A percentile compares a stretch with the other conserved stretches of the same genome.
Evolutionary conservation across 2,888 invertebrate genomes (phyloP).

Genomic region (Drosophila nigritarsus): DNA sequence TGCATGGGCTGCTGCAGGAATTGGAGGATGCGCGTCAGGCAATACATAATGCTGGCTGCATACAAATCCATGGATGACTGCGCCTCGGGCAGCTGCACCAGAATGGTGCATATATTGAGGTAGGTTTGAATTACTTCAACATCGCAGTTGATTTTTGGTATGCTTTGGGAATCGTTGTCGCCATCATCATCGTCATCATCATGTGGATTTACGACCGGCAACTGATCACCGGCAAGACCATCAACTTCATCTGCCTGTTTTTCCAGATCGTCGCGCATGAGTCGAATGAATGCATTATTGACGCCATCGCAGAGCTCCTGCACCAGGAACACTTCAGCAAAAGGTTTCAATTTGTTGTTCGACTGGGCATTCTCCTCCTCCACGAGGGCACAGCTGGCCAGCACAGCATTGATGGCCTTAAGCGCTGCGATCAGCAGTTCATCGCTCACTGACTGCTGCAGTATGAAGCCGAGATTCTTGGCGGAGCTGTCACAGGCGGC

Average conservation of each 20-base stretch:
- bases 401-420: conserved; percentile 87
- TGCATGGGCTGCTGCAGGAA: conserved; percentile 80
- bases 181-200: conserved; percentile 46
- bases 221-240: conserved; percentile 27
- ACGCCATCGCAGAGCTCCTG: conserved; percentile 80
- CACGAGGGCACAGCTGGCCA: conserved; percentile 84
- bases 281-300: conserved; percentile 82
- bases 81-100: conserved; percentile 83
- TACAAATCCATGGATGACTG: conserved; percentile 70
- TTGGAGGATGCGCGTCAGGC: conserved; percentile 80
- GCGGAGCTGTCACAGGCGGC: conserved; percentile 86
- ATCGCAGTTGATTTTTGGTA: conserved; percentile 64
- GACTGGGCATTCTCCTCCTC: conserved; percentile 68
- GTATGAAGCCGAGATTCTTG: conserved; percentile 89
- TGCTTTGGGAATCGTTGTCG: conserved; percentile 25
- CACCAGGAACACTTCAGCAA: conserved; percentile 81
- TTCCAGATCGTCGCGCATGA: conserved; percentile 69
- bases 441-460: conserved; percentile 90
- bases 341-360: conserved; percentile 59
- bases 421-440: conserved; percentile 87
- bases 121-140: conserved; percentile 84
- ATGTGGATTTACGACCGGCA: conserved; percentile 24
- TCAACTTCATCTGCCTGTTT: conserved; percentile 63
- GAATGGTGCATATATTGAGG: conserved; percentile 84
- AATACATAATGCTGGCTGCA: conserved; percentile 73